phyloP scores from a whole-genome alignment of 35 echinoderm and acorn worm species.

The Heliocidaris erythrogramma region DNA sequence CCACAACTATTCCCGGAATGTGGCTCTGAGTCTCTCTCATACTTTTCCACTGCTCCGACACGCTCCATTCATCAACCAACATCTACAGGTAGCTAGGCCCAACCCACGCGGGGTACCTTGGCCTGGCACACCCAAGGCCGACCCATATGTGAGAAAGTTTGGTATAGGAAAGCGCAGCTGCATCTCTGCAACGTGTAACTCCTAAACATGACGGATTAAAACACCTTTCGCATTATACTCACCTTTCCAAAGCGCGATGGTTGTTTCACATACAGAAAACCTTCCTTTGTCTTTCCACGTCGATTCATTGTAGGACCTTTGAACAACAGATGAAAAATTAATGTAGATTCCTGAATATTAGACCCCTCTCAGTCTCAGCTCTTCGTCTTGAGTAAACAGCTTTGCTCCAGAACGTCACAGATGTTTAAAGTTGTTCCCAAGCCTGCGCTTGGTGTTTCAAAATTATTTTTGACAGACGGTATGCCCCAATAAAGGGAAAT shows the following conservation, averaged over 20 bases:
- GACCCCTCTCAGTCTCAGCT: too few species aligned
- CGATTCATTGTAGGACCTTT: conserved; percentile 22
- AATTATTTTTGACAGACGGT: too few species aligned
- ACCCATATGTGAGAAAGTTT: not conserved
- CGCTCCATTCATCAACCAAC: not conserved
- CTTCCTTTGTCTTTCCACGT: conserved; percentile 23
- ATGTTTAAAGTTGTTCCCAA: too few species aligned
- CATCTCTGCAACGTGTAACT: not conserved
- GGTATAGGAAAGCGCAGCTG: not conserved
- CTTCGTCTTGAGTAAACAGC: too few species aligned
- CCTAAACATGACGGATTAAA: not conserved
- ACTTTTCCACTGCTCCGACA: not conserved
- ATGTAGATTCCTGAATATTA: too few species aligned
- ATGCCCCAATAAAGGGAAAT: too few species aligned
- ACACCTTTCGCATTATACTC: not conserved
- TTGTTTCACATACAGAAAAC: conserved; percentile 17
- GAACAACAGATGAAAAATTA: not conserved
- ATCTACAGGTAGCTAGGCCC: not conserved
- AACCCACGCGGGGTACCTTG: not conserved
- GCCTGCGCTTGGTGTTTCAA: too few species aligned
- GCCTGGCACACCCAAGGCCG: not conserved
- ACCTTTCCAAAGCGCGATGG: conserved; percentile 35
- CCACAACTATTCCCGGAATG: not conserved
- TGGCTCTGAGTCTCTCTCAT: not conserved
- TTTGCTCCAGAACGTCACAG: too few species aligned